phyloP scores from a whole-genome alignment of 2,888 invertebrate species.

The Drosophila neonasuta region DNA sequence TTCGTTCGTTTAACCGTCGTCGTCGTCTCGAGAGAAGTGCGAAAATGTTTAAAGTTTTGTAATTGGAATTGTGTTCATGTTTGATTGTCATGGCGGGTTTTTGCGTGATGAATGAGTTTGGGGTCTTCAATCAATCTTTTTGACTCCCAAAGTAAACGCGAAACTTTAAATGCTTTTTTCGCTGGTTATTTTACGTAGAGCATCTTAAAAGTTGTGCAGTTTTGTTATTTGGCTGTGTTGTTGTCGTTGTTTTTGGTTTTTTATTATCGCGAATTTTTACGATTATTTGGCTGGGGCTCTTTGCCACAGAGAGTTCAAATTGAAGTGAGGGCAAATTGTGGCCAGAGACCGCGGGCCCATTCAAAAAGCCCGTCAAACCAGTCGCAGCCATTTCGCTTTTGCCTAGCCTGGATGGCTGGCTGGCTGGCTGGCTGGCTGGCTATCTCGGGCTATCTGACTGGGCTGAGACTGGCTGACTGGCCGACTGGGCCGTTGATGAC shows the following conservation, averaged over 20 bases:
- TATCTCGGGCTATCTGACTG: constrained; percentile 47
- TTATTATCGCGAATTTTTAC: constrained; percentile 66
- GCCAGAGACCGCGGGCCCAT: constrained; percentile 61
- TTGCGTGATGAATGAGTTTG: constrained; percentile 64
- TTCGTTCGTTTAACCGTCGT: not conserved
- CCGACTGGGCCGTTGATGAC: constrained; percentile 67
- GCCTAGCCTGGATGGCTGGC: constrained; percentile 53
- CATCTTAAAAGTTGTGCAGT: constrained; percentile 50
- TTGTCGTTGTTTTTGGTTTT: constrained; percentile 37
- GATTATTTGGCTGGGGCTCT: constrained; percentile 58
- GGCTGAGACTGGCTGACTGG: constrained; percentile 45
- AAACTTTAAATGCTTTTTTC: constrained; percentile 28
- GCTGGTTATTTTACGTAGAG: constrained; percentile 32
- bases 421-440: constrained; percentile 31
- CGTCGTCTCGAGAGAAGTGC: not conserved
- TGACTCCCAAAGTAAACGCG: constrained; percentile 25
- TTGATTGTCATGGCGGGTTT: constrained; percentile 6
- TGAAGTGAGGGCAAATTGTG: constrained; percentile 60
- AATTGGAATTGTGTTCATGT: constrained; percentile 7
- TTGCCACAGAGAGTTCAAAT: constrained; percentile 60
- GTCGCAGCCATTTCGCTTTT: constrained; percentile 65
- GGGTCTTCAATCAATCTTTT: constrained; percentile 64
- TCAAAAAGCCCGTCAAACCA: constrained; percentile 74
- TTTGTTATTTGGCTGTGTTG: constrained; percentile 39
- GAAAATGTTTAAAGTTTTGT: constrained; percentile 1